phyloP scores from a whole-genome alignment of 2,113 vertebrate species.

The Spea multiplicata region DNA sequence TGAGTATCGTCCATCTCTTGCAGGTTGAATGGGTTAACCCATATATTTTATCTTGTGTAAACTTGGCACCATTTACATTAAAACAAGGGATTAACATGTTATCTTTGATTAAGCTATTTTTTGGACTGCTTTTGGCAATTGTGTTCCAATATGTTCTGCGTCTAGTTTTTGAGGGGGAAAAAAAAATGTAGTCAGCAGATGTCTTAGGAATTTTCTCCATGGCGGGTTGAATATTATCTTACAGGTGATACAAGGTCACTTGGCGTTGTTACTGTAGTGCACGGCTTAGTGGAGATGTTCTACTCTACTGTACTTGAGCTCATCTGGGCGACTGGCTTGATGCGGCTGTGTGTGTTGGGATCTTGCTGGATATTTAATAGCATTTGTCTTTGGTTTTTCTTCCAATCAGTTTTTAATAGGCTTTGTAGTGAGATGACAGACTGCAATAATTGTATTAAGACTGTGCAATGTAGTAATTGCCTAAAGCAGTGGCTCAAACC shows the following conservation, averaged over 20 bases:
- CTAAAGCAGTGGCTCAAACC: too few relatives aligned
- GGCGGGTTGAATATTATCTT: conserved; percentile 9
- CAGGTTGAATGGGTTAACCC: neutral
- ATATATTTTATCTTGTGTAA: neutral
- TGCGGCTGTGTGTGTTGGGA: neutral
- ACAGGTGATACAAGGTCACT: conserved; percentile 39
- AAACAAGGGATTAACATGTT: neutral
- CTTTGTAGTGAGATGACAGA: too few relatives aligned
- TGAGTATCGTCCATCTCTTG: neutral
- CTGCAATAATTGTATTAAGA: too few relatives aligned
- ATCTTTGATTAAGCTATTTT: neutral
- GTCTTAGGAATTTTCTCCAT: conserved; percentile 13
- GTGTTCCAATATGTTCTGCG: neutral
- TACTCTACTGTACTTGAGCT: neutral
- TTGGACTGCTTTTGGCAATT: conserved; percentile 1
- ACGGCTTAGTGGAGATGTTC: neutral
- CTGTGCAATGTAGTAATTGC: too few relatives aligned
- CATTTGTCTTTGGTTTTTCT: neutral
- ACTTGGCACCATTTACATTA: neutral
- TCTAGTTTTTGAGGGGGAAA: neutral
- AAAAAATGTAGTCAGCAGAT: neutral
- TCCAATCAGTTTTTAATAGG: neutral
- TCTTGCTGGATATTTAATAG: neutral
- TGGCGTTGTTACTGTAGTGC: neutral
- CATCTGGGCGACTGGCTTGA: neutral